These are phyloP conservation scores for Sminthurides aquaticus DNA, from an alignment of 2,888 invertebrate species.

Conservation along the genomic window DNA sequence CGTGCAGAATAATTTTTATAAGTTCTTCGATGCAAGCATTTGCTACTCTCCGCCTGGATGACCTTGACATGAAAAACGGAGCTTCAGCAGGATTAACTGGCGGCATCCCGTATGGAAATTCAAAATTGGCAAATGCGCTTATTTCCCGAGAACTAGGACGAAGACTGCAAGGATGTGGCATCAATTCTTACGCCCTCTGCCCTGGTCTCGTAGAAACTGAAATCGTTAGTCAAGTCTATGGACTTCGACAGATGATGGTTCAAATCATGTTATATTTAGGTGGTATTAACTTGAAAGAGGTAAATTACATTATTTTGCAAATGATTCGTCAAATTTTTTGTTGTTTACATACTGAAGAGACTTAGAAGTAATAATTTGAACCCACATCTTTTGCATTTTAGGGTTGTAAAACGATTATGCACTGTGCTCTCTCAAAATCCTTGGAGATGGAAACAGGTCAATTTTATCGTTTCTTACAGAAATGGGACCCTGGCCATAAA, in stretches of 20 bases:
- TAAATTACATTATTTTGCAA: neutral
- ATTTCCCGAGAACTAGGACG: conserved; percentile 43
- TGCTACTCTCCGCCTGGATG: conserved; percentile 41
- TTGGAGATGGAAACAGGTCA: conserved; percentile 18
- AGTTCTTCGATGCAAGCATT: conserved; percentile 43
- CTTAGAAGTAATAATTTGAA: neutral
- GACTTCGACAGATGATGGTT: neutral
- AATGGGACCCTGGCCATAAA: conserved; percentile 3
- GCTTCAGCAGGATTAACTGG: conserved; percentile 26
- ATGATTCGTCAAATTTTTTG: too few relatives aligned
- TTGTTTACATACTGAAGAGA: neutral
- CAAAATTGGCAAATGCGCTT: conserved; percentile 45
- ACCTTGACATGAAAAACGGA: conserved; percentile 25
- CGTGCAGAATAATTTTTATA: conserved; percentile 43
- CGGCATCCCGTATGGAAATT: conserved; percentile 43
- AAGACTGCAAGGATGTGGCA: conserved; percentile 27
- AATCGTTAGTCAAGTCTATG: conserved; percentile 6
- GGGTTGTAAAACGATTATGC: conserved; percentile 14
- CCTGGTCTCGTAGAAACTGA: conserved; percentile 34
- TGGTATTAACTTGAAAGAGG: neutral
- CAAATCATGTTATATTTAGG: neutral
- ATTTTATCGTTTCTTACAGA: conserved; percentile 16
- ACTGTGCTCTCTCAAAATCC: conserved; percentile 16
- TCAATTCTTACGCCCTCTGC: conserved; percentile 33
- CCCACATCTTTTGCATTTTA: neutral